These are phyloP conservation scores for Apocheima hispidaria DNA, from an alignment of 2,888 invertebrate species.

Conservation along the genomic window DNA sequence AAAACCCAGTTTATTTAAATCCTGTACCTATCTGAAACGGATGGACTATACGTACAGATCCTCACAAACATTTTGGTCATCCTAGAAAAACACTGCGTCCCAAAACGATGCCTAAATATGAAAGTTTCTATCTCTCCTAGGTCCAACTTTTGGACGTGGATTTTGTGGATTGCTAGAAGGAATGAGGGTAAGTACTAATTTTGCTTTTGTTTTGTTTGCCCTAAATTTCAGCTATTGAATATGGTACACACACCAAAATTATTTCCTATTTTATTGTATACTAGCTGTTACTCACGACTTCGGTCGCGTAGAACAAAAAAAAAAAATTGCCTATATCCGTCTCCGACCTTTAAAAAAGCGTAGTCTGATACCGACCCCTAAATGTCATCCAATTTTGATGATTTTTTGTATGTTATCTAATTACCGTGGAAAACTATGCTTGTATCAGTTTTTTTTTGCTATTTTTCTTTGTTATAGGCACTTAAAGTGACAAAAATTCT, in stretches of 20 bases:
- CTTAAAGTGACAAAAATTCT: too few species aligned
- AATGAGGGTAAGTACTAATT: slow-evolving; percentile 25
- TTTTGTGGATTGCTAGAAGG: slow-evolving; percentile 20
- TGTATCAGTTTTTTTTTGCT: too few species aligned
- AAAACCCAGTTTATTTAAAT: neutral
- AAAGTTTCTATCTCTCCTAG: slow-evolving; percentile 29
- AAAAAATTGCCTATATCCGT: too few species aligned
- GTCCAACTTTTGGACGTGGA: slow-evolving; percentile 31
- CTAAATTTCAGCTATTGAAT: slow-evolving; percentile 29
- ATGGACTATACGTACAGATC: slow-evolving; percentile 4
- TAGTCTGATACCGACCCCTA: too few species aligned
- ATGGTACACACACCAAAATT: neutral
- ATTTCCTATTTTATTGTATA: neutral
- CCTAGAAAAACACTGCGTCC: slow-evolving; percentile 25
- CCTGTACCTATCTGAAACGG: neutral
- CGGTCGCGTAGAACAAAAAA: too few species aligned
- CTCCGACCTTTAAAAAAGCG: too few species aligned
- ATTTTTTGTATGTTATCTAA: too few species aligned
- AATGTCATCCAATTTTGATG: too few species aligned
- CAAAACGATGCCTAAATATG: slow-evolving; percentile 20
- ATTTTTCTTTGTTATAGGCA: too few species aligned
- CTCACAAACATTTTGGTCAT: slow-evolving; percentile 18
- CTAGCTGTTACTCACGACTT: too few species aligned
- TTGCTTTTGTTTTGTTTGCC: slow-evolving; percentile 20
- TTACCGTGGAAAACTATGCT: too few species aligned